phyloP scores from a whole-genome alignment of 2,888 invertebrate genomes.

The Adelphocoris suturalis region DNA sequence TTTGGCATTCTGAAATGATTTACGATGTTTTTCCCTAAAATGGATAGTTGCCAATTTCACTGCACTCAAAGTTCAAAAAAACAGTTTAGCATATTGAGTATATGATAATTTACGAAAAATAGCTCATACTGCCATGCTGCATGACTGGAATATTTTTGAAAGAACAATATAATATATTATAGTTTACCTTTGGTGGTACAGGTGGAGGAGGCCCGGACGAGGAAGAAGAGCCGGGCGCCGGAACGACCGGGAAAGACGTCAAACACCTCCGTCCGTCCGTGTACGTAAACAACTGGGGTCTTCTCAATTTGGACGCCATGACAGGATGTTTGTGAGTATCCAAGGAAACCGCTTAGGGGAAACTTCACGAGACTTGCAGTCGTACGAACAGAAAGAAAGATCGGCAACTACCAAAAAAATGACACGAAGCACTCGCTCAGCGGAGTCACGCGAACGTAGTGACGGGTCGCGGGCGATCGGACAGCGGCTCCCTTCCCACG shows the following conservation, averaged over 20 bases:
- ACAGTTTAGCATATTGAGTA: no score
- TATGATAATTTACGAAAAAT: no score
- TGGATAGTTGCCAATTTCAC: no score
- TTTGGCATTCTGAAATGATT: no score
- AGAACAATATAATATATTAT: no score
- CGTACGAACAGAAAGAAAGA: not conserved
- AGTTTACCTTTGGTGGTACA: constrained; percentile 69
- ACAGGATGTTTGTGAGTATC: not conserved
- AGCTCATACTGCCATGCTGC: no score
- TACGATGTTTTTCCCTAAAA: no score
- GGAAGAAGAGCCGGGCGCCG: not conserved
- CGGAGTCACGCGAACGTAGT: constrained; percentile 52
- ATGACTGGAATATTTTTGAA: no score
- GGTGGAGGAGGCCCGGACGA: constrained; percentile 49
- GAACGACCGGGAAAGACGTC: constrained; percentile 70
- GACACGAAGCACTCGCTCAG: not conserved
- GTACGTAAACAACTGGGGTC: constrained; percentile 74
- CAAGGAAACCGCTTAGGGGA: not conserved
- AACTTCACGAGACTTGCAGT: not conserved
- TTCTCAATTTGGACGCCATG: constrained; percentile 74
- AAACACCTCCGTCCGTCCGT: constrained; percentile 73
- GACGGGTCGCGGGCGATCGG: not conserved
- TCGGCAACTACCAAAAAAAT: not conserved
- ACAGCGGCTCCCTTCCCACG: not conserved
- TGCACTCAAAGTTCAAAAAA: no score